Conservation (phyloP, 2,797 vertebrate genomes). For the Carduelis carduelis region DNA sequence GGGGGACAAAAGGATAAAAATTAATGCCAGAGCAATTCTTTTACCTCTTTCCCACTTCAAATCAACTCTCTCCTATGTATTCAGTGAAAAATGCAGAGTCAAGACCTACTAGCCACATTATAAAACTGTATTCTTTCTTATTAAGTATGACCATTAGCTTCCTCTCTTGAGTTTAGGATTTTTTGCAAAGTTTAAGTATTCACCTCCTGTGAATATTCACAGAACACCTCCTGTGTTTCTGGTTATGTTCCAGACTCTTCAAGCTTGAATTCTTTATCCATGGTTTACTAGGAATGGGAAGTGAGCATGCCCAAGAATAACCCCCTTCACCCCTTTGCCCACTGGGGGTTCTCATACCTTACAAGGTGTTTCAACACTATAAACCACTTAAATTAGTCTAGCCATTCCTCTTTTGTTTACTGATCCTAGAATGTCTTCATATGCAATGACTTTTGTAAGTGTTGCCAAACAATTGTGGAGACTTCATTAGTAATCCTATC, state of each 20-base stretch:
- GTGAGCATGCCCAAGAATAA: background rate
- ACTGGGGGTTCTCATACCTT: background rate
- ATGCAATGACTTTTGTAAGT: background rate
- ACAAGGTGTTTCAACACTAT: background rate
- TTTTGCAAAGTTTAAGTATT: background rate
- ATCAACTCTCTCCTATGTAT: background rate
- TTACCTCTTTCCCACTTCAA: background rate
- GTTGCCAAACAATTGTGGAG: background rate
- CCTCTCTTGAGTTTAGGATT: background rate
- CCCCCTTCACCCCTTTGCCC: background rate
- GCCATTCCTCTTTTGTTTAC: background rate
- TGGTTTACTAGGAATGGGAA: background rate
- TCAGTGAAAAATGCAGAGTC: background rate
- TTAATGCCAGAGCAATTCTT: background rate
- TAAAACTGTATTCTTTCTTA: background rate
- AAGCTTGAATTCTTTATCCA: background rate
- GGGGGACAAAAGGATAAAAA: background rate
- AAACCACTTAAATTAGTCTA: background rate
- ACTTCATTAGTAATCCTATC: background rate
- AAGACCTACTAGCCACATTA: background rate
- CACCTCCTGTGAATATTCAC: background rate
- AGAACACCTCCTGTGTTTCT: background rate
- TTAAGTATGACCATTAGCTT: background rate
- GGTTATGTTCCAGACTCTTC: background rate
- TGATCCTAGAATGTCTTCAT: background rate